phyloP scores from a whole-genome alignment of 2,113 vertebrate species.

The Albula glossodonta region DNA sequence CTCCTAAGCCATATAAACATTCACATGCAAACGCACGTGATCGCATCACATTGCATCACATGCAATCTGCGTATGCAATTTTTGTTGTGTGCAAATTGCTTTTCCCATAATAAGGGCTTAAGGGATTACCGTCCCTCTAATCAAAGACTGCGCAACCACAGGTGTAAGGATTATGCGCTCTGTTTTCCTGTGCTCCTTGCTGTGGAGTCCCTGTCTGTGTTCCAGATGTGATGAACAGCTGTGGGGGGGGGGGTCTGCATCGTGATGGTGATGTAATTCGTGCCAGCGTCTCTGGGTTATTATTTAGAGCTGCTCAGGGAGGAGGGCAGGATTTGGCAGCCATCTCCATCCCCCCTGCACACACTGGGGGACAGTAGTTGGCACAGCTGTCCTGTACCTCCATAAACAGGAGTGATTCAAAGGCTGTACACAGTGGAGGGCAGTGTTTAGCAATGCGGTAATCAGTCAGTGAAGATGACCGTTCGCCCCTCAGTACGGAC shows the following conservation, averaged over 20 bases:
- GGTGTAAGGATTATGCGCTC: background rate
- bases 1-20: background rate
- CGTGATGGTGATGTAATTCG: background rate
- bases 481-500: background rate
- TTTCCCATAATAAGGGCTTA: background rate
- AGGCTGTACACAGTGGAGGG: background rate
- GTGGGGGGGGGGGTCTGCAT: background rate
- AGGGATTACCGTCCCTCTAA: background rate
- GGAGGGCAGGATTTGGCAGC: background rate
- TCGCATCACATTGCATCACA: background rate
- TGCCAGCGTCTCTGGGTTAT: background rate
- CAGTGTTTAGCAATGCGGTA: background rate
- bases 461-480: background rate
- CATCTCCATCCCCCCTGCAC: background rate
- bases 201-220: background rate
- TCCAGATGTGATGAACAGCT: constrained; percentile 1
- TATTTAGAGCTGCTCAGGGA: background rate
- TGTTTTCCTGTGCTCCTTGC: background rate
- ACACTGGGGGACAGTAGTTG: constrained; percentile 12
- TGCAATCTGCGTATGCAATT: background rate
- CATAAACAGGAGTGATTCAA: constrained; percentile 1
- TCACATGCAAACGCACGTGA: background rate
- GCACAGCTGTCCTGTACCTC: background rate
- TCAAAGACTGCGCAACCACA: background rate
- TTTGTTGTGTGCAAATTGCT: background rate